phyloP scores from a whole-genome alignment of 2,888 invertebrate species.

The Lithophane ornitopus region DNA sequence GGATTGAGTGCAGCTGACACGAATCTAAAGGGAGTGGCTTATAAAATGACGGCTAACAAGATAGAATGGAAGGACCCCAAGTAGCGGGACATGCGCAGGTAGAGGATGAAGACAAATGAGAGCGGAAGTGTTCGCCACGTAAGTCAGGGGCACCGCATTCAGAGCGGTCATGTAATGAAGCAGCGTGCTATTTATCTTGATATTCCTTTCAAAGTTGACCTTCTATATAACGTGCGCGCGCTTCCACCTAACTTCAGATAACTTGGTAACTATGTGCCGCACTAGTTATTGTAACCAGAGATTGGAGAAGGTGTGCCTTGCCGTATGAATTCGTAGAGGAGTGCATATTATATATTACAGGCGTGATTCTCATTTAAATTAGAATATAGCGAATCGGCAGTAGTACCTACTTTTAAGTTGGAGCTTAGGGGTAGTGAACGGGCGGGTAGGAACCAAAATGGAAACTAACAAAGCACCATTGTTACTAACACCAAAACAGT shows the following conservation, averaged over 20 bases:
- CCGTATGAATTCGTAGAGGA: neutral
- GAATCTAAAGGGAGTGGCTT: no score
- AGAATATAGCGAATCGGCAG: no score
- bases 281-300: constrained; percentile 47
- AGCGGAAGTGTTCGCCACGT: neutral
- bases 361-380: no score
- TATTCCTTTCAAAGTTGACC: constrained; percentile 57
- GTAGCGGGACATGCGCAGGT: no score
- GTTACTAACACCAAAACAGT: no score
- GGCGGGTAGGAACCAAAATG: no score
- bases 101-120: no score
- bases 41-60: no score
- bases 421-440: no score
- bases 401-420: neutral
- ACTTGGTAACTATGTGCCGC: constrained; percentile 56
- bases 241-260: constrained; percentile 52
- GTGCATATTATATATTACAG: neutral
- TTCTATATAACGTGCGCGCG: constrained; percentile 48
- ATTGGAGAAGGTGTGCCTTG: constrained; percentile 7
- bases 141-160: constrained; percentile 1
- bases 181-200: constrained; percentile 60
- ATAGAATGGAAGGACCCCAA: neutral
- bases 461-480: no score
- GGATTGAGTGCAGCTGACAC: neutral
- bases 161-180: constrained; percentile 30